These are phyloP conservation scores for Amblyteles armatorius DNA, from an alignment of 2,888 invertebrate species.

Conservation along the genomic window DNA sequence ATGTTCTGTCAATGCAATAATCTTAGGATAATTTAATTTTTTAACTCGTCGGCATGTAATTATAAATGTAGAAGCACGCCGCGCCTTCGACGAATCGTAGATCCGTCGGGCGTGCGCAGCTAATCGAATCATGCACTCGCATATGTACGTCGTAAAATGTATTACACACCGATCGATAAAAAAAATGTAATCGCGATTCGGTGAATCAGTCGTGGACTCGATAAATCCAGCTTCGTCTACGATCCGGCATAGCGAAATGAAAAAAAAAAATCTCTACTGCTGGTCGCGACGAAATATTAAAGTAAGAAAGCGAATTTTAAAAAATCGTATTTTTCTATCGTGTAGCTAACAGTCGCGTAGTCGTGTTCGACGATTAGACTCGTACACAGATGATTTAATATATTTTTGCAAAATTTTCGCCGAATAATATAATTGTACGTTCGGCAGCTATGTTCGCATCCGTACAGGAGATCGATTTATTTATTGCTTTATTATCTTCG, in stretches of 20 bases:
- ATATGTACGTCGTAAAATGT: constrained; percentile 14
- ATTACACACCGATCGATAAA: constrained; percentile 17
- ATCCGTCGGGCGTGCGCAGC: constrained; percentile 44
- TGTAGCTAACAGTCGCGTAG: constrained; percentile 63
- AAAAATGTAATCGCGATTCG: constrained; percentile 4
- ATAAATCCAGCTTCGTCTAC: constrained; percentile 31
- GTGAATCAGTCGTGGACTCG: background rate
- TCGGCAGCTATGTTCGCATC: background rate
- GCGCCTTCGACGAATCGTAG: constrained; percentile 65
- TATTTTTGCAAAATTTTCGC: constrained; percentile 51
- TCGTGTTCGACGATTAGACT: constrained; percentile 51
- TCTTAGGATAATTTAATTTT: constrained; percentile 57
- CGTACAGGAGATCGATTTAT: constrained; percentile 25
- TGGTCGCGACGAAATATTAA: constrained; percentile 24
- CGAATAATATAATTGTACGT: constrained; percentile 20
- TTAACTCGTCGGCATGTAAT: constrained; percentile 31
- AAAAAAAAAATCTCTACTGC: background rate
- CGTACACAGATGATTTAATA: constrained; percentile 47
- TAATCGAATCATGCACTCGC: constrained; percentile 28
- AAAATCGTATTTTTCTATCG: constrained; percentile 75
- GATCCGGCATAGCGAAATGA: background rate
- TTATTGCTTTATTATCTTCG: constrained; percentile 23
- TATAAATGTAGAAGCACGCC: constrained; percentile 50
- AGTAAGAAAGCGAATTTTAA: constrained; percentile 28
- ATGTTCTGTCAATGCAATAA: constrained; percentile 81